Conservation (phyloP, 2,797 vertebrate species). For the Ptychadena robeensis region DNA sequence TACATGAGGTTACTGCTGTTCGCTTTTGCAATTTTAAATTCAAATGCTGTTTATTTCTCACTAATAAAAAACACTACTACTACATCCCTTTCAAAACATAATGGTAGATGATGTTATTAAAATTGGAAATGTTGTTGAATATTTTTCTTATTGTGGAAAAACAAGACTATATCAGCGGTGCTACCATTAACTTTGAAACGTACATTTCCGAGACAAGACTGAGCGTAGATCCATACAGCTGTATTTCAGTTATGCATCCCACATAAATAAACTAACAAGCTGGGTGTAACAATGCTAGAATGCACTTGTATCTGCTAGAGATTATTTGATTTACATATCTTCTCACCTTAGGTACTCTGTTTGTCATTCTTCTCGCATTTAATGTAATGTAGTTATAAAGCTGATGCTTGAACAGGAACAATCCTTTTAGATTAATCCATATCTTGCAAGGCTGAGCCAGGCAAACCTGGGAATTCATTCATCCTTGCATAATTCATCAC, state of each 20-base stretch:
- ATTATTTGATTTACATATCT: slow-evolving; percentile 59
- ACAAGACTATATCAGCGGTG: background rate
- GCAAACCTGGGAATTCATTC: slow-evolving; percentile 62
- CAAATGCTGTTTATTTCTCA: background rate
- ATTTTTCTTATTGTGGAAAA: background rate
- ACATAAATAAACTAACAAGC: slow-evolving; percentile 31
- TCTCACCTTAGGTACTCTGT: slow-evolving; percentile 59
- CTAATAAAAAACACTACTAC: background rate
- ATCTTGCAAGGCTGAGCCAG: slow-evolving; percentile 61
- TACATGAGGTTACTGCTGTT: too few species aligned
- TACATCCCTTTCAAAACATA: background rate
- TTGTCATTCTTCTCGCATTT: slow-evolving; percentile 60
- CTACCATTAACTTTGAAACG: background rate
- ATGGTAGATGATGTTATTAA: background rate
- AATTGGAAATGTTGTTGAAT: background rate
- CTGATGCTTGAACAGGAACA: slow-evolving; percentile 61
- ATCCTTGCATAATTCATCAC: slow-evolving; percentile 62
- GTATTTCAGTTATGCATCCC: slow-evolving; percentile 3
- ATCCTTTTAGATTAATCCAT: slow-evolving; percentile 64
- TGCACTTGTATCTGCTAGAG: slow-evolving; percentile 44
- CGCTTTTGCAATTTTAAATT: too few species aligned
- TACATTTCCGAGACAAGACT: background rate
- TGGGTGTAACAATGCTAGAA: slow-evolving; percentile 17
- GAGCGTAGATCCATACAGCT: background rate
- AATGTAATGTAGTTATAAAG: slow-evolving; percentile 62